These are phyloP conservation scores for Bruchidius siliquastri DNA, from an alignment of 2,888 invertebrate genomes.

Conservation along the genomic window DNA sequence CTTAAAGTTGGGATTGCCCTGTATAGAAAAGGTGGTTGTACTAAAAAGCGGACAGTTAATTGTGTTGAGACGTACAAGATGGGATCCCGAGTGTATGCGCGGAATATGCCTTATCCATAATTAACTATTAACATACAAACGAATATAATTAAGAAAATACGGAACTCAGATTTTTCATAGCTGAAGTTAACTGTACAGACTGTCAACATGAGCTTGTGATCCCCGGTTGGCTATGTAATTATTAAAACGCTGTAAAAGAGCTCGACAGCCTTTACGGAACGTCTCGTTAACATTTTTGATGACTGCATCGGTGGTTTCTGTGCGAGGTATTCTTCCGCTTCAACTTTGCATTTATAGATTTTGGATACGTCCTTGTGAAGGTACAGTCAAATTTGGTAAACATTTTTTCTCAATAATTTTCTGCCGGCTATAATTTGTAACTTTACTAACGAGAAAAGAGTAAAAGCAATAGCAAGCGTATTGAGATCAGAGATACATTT, in stretches of 20 bases:
- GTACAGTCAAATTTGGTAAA: too few relatives aligned
- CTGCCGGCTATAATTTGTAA: too few relatives aligned
- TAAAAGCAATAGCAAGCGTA: too few relatives aligned
- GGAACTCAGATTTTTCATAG: not conserved
- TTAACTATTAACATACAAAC: not conserved
- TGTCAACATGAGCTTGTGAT: not conserved
- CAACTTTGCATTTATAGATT: too few relatives aligned
- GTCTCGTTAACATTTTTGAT: not conserved
- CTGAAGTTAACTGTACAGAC: not conserved
- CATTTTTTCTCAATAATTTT: too few relatives aligned
- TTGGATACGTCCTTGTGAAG: too few relatives aligned
- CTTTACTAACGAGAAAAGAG: too few relatives aligned
- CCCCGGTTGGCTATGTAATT: not conserved
- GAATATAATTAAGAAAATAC: not conserved
- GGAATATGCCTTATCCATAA: not conserved
- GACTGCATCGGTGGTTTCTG: not conserved
- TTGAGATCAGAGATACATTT: too few relatives aligned
- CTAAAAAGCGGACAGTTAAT: not conserved
- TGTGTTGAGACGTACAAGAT: not conserved
- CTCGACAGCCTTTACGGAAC: not conserved
- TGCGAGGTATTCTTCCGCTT: not conserved
- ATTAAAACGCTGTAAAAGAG: not conserved
- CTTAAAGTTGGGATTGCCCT: not conserved
- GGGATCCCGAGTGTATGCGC: not conserved
- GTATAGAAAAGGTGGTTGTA: not conserved